A percentile compares a stretch with the other conserved stretches of the same genome.
These are phyloP conservation scores for Dryas iulia DNA, from an alignment of 1,140 invertebrate genomes.

Conservation along the genomic window DNA sequence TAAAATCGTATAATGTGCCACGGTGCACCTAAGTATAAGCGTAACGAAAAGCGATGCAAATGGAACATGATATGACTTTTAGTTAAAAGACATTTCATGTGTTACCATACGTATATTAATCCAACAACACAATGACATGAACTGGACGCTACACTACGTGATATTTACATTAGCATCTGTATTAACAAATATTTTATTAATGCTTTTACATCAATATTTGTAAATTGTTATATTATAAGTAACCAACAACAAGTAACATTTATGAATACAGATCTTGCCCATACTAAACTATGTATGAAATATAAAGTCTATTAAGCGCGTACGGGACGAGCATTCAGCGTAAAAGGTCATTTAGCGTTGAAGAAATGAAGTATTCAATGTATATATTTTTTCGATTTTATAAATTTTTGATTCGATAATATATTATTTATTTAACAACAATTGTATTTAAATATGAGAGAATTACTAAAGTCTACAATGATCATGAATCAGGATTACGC, in stretches of 20 bases:
- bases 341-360: slow-evolving; percentile 13
- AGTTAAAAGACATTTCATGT: slow-evolving; percentile 3
- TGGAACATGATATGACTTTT: slow-evolving; percentile 1
- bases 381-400: too few relatives aligned
- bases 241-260: too few relatives aligned
- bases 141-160: slow-evolving; percentile 13
- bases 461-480: too few relatives aligned
- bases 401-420: too few relatives aligned
- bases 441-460: too few relatives aligned
- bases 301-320: slow-evolving; percentile 26
- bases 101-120: slow-evolving; percentile 31
- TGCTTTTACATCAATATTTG: too few relatives aligned
- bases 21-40: slow-evolving; percentile 48
- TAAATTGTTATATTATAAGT: too few relatives aligned
- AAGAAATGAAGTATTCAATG: background rate
- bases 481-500: too few relatives aligned
- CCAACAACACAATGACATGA: background rate
- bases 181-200: background rate
- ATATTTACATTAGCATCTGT: slow-evolving; percentile 12
- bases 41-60: slow-evolving; percentile 20
- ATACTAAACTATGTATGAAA: slow-evolving; percentile 23
- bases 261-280: slow-evolving; percentile 4
- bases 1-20: slow-evolving; percentile 73
- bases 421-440: too few relatives aligned
- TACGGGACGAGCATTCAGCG: slow-evolving; percentile 14